Conservation (phyloP, 2,113 vertebrate species). For the Pluvialis apricaria region DNA sequence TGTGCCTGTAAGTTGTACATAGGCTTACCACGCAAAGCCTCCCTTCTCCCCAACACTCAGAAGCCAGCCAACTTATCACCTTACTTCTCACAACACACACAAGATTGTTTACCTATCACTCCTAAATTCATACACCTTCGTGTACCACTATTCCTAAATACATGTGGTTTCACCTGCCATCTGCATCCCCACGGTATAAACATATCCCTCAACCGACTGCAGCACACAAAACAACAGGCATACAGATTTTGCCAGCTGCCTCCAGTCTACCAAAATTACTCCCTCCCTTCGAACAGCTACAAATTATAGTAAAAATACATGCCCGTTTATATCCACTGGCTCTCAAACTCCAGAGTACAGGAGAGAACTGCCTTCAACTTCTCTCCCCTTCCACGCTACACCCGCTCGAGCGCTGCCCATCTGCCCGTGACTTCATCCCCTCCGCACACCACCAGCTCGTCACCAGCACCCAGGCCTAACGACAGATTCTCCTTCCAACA, state of each 20-base stretch:
- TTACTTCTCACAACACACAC: not conserved
- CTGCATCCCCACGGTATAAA: not conserved
- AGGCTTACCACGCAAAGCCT: not conserved
- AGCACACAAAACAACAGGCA: not conserved
- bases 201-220: not conserved
- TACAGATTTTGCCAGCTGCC: not conserved
- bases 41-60: not conserved
- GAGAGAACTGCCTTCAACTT: not conserved
- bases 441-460: not conserved
- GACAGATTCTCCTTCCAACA: not conserved
- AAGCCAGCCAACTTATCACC: not conserved
- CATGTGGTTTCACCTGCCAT: not conserved
- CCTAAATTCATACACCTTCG: not conserved
- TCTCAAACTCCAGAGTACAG: not conserved
- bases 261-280: not conserved
- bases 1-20: not conserved
- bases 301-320: not conserved
- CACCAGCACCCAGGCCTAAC: not conserved
- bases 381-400: not conserved
- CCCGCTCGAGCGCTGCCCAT: not conserved
- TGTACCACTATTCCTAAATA: not conserved
- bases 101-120: not conserved
- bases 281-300: not conserved
- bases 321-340: not conserved
- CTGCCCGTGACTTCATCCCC: not conserved